Conservation (phyloP, 2,113 vertebrate genomes). For the Cyrtonyx montezumae region DNA sequence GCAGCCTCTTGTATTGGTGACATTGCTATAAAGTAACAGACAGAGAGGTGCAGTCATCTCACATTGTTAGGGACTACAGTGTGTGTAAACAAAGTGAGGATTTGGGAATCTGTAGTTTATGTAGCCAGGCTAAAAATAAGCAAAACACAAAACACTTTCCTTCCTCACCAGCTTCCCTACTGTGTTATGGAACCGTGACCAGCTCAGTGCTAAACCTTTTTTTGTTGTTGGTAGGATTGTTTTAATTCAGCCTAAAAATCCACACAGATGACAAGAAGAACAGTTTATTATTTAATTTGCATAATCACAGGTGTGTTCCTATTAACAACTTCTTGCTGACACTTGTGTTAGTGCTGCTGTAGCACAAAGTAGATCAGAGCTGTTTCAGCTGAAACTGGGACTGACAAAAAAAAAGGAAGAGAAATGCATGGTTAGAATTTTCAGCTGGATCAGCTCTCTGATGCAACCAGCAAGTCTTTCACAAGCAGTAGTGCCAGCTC, state of each 20-base stretch:
- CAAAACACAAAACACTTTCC: neutral
- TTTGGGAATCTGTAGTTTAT: constrained; percentile 24
- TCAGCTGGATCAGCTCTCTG: neutral
- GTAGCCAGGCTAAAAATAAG: constrained; percentile 10
- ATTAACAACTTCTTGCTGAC: neutral
- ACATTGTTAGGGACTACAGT: neutral
- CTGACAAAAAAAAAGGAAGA: neutral
- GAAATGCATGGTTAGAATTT: neutral
- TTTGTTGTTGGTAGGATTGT: neutral
- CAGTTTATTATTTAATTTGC: neutral
- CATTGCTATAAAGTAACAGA: neutral
- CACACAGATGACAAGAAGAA: neutral
- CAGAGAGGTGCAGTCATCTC: neutral
- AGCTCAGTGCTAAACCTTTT: neutral
- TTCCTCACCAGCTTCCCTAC: neutral
- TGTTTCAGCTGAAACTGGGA: neutral
- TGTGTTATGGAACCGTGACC: neutral
- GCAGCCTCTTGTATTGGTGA: neutral
- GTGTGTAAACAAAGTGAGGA: neutral
- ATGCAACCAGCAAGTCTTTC: neutral
- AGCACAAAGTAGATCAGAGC: neutral
- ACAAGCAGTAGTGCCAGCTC: neutral
- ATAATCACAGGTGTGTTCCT: neutral
- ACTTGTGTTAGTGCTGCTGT: neutral
- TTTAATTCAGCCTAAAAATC: neutral